phyloP scores from a whole-genome alignment of 2,888 invertebrate genomes.

The Arrhopalites spinosus region DNA sequence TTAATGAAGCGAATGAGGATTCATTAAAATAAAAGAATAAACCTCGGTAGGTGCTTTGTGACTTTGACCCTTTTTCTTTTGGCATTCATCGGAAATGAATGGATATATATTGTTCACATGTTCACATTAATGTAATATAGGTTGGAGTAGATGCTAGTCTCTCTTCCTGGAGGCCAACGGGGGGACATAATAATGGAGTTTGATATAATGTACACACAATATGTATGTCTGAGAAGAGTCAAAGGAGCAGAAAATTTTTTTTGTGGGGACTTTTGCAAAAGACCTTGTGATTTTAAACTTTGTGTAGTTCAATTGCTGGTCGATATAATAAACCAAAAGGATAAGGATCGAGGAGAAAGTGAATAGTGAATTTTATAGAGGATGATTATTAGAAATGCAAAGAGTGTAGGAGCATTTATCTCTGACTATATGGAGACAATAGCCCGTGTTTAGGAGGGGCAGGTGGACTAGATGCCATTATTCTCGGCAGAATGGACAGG shows the following conservation, averaged over 20 bases:
- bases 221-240: background rate
- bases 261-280: too few species aligned
- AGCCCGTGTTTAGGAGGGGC: background rate
- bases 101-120: background rate
- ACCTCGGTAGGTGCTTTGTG: conserved; percentile 8
- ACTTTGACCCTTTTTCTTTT: conserved; percentile 12
- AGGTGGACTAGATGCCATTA: conserved; percentile 22
- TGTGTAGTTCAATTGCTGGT: too few species aligned
- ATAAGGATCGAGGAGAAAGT: background rate
- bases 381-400: conserved; percentile 32
- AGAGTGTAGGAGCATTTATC: conserved; percentile 24
- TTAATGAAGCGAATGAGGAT: conserved; percentile 28
- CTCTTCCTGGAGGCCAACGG: background rate
- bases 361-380: background rate
- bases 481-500: conserved; percentile 6
- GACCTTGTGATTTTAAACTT: too few species aligned
- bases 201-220: background rate
- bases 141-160: background rate
- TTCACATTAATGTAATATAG: background rate
- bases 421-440: conserved; percentile 14
- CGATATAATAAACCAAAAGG: background rate
- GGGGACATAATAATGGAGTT: background rate
- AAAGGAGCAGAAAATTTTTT: background rate
- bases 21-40: conserved; percentile 12
- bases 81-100: too few species aligned